These are phyloP conservation scores for Paedocypris micromegethes DNA, from an alignment of 2,797 vertebrate species.

Conservation along the genomic window DNA sequence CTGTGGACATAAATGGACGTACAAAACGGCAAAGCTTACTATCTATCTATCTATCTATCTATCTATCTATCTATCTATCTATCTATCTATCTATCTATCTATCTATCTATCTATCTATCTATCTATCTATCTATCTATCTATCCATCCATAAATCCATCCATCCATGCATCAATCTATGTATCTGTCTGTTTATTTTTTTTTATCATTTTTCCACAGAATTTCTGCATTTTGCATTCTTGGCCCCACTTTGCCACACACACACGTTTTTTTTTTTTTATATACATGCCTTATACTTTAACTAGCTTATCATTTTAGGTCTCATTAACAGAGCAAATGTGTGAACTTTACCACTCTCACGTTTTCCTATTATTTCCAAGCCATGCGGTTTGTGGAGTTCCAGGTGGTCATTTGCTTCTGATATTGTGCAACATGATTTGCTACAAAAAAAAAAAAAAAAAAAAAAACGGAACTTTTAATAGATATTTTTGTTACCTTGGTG, in stretches of 20 bases:
- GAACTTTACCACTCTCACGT: conserved; percentile 7
- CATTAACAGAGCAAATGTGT: conserved; percentile 1
- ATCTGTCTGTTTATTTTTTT: no score
- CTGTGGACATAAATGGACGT: conserved; percentile 21
- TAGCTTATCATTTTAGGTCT: conserved; percentile 2
- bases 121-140: no score
- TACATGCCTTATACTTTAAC: not conserved
- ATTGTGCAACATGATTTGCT: not conserved
- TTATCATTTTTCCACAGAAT: no score
- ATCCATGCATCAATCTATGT: no score
- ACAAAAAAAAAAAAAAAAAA: not conserved
- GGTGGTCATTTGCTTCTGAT: conserved; percentile 6
- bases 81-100: no score
- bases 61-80: no score
- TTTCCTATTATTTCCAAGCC: conserved; percentile 4
- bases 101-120: no score
- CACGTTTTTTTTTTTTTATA: not conserved
- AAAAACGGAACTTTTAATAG: no score
- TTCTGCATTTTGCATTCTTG: no score
- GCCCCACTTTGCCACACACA: not conserved
- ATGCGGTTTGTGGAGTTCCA: conserved; percentile 3
- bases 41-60: no score
- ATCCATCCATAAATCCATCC: no score
- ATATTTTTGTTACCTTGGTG: no score
- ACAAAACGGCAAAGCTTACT: conserved; percentile 15